Evolutionary conservation across 2,888 invertebrate species (phyloP).

Genomic region (Bellardia pandia): DNA sequence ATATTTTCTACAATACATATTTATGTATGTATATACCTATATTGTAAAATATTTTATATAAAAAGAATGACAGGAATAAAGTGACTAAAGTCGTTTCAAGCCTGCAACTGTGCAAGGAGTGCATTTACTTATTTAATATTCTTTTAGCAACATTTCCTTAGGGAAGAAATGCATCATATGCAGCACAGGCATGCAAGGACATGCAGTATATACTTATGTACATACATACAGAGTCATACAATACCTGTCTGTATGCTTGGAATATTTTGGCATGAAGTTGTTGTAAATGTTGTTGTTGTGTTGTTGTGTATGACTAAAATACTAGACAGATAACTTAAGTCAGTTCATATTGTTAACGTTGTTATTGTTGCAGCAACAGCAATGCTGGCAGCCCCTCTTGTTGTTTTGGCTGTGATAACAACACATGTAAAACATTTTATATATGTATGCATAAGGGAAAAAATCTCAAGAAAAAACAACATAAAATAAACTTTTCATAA

Average conservation of each 20-base stretch:
- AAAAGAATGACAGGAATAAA: conserved; percentile 10
- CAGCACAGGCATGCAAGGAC: conserved; percentile 36
- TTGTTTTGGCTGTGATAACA: conserved; percentile 37
- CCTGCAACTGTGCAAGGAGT: conserved; percentile 12
- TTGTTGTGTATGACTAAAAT: conserved; percentile 38
- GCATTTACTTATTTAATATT: conserved; percentile 60
- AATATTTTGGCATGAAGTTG: conserved; percentile 54
- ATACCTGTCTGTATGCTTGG: conserved; percentile 54
- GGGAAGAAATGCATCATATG: conserved; percentile 54
- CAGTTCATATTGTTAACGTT: conserved; percentile 37
- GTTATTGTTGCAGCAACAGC: not conserved
- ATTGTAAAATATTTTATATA: no score
- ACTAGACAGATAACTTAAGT: conserved; percentile 69
- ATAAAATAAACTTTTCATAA: conserved; percentile 48
- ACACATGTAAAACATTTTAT: conserved; percentile 64
- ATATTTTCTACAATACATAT: not conserved
- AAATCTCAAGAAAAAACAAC: not conserved
- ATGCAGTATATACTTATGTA: not conserved
- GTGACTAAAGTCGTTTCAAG: conserved; percentile 30
- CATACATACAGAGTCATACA: conserved; percentile 37
- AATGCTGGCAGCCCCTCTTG: conserved; percentile 23
- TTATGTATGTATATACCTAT: no score
- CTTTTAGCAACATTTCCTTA: conserved; percentile 52
- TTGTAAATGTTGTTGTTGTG: not conserved
- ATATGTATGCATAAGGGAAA: not conserved